A percentile compares a stretch with the other conserved stretches of the same genome.
These are phyloP conservation scores for Perca schrenkii DNA, from an alignment of 2,113 vertebrate species.

Conservation along the genomic window DNA sequence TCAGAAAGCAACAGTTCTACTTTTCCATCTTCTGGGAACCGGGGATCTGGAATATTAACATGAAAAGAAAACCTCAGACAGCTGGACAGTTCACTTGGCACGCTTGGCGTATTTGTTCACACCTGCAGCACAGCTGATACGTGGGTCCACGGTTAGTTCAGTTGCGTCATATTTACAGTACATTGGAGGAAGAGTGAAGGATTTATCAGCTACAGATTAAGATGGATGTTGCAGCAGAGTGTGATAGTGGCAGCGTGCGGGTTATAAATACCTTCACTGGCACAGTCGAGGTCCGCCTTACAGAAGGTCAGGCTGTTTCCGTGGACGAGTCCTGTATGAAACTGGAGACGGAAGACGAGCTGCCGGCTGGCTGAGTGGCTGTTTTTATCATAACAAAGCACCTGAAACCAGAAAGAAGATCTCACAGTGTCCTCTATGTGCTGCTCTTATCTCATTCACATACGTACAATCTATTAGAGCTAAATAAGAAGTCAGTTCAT, in stretches of 20 bases:
- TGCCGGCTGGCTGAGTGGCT: constrained; percentile 82
- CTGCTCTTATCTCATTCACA: not conserved
- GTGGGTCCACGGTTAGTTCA: constrained; percentile 45
- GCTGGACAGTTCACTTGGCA: constrained; percentile 5
- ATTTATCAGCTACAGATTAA: constrained; percentile 64
- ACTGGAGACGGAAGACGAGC: constrained; percentile 92
- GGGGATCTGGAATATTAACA: constrained; percentile 84
- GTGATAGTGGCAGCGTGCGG: not conserved
- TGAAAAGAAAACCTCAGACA: constrained; percentile 29
- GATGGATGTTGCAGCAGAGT: not conserved
- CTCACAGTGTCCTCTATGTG: not conserved
- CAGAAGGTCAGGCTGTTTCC: constrained; percentile 85
- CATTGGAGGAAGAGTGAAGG: constrained; percentile 9
- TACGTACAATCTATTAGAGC: not conserved
- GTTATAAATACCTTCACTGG: constrained; percentile 80
- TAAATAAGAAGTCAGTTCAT: not conserved
- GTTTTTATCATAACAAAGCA: constrained; percentile 93
- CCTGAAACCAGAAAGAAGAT: constrained; percentile 73
- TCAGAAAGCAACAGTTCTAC: constrained; percentile 93
- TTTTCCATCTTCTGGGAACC: constrained; percentile 90
- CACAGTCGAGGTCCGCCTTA: constrained; percentile 92
- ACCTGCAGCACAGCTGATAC: constrained; percentile 41
- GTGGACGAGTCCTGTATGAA: constrained; percentile 90
- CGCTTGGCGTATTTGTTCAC: constrained; percentile 27
- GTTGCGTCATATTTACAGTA: constrained; percentile 28